A percentile compares a stretch with the other conserved stretches of the same genome.
phyloP scores from a whole-genome alignment of 37 sponge, comb jelly and placozoan species.

The Mnemiopsis leidyi region DNA sequence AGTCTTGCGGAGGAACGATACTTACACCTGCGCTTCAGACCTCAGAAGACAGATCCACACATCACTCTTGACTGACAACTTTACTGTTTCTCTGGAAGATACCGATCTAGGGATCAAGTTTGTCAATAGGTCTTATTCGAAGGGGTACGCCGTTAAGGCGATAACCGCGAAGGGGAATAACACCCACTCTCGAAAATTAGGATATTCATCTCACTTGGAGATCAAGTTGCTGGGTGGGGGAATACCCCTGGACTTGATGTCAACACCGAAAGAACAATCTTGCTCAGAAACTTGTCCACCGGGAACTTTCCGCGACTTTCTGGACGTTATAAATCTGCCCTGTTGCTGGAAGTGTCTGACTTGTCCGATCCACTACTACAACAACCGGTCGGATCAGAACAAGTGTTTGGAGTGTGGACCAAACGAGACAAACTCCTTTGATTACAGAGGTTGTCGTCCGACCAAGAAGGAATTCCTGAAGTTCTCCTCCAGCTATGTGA shows the following conservation, averaged over 20 bases:
- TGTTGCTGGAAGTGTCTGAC: constrained; percentile 16
- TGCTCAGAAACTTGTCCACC: neutral
- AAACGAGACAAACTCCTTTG: neutral
- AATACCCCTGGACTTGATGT: neutral
- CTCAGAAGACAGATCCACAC: neutral
- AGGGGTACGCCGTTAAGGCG: neutral
- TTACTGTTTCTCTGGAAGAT: neutral
- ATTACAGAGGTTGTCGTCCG: neutral
- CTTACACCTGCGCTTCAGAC: neutral
- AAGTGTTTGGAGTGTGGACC: neutral
- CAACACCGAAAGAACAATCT: neutral
- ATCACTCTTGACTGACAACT: neutral
- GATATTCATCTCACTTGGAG: neutral
- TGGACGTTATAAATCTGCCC: neutral
- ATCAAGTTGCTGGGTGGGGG: neutral
- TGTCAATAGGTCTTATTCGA: neutral
- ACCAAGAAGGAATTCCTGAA: neutral
- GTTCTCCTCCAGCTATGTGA: neutral
- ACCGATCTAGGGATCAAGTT: neutral
- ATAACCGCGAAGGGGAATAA: neutral
- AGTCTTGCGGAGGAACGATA: neutral
- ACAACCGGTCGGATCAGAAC: neutral
- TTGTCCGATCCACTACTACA: neutral
- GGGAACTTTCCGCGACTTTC: neutral
- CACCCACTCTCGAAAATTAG: neutral